phyloP scores from a whole-genome alignment of 2,113 vertebrate species.

The Phaethornis superciliosus region DNA sequence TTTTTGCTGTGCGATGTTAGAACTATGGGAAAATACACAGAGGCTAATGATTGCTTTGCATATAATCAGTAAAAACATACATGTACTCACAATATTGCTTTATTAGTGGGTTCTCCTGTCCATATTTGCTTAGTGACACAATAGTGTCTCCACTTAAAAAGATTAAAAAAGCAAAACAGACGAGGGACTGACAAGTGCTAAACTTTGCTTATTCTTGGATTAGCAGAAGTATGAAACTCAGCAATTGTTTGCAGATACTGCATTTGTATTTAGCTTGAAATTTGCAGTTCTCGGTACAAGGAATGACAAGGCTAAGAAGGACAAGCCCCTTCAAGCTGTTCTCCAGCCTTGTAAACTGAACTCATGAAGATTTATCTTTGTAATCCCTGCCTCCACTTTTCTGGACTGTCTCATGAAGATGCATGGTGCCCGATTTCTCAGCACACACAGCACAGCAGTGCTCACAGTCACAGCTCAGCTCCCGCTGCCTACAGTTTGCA shows the following conservation, averaged over 20 bases:
- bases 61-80: background rate
- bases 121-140: background rate
- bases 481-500: slow-evolving; percentile 4
- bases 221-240: background rate
- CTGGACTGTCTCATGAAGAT: background rate
- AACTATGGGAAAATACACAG: background rate
- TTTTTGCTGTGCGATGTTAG: background rate
- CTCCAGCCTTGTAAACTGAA: background rate
- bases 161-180: background rate
- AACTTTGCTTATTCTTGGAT: background rate
- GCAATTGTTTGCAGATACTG: background rate
- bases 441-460: background rate
- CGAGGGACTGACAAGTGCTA: background rate
- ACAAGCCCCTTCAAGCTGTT: background rate
- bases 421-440: background rate
- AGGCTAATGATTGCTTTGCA: background rate
- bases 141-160: background rate
- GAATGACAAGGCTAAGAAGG: background rate
- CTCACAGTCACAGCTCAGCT: background rate
- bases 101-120: background rate
- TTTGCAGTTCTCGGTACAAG: background rate
- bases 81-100: background rate
- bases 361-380: background rate
- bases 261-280: background rate
- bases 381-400: background rate